Conservation (phyloP, 1,140 invertebrate species). For the Brachionus sp. region DNA sequence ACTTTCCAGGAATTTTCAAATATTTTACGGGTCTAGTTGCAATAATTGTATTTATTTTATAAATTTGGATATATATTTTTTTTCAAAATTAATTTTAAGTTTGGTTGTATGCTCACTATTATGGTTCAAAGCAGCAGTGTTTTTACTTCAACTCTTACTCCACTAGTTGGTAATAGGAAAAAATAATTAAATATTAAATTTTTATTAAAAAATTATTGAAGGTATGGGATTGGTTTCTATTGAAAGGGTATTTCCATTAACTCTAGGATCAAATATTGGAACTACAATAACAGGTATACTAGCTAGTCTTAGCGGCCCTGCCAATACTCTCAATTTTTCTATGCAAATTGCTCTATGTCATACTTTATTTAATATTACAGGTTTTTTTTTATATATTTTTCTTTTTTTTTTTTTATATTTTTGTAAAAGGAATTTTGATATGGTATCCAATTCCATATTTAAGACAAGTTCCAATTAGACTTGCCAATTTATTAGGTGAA, state of each 20-base stretch:
- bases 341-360: constrained; percentile 67
- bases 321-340: constrained; percentile 54
- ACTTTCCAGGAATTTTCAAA: constrained; percentile 60
- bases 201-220: constrained; percentile 60
- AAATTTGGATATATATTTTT: neutral
- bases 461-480: constrained; percentile 62
- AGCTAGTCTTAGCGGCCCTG: constrained; percentile 61
- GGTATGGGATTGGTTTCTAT: constrained; percentile 64
- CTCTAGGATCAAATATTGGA: constrained; percentile 66
- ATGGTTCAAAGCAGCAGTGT: constrained; percentile 67
- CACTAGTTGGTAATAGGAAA: constrained; percentile 64
- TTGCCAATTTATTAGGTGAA: constrained; percentile 63
- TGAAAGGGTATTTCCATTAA: constrained; percentile 66
- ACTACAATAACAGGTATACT: constrained; percentile 65
- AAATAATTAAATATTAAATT: constrained; percentile 65
- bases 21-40: constrained; percentile 64
- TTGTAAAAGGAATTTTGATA: constrained; percentile 58
- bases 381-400: constrained; percentile 48
- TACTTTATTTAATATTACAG: constrained; percentile 67
- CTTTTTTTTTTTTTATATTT: neutral
- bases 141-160: constrained; percentile 67
- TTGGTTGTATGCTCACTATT: constrained; percentile 65
- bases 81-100: constrained; percentile 47
- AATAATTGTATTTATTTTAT: constrained; percentile 51
- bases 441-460: constrained; percentile 66